These are phyloP conservation scores for Dynastes grantii DNA, from an alignment of 2,888 invertebrate genomes.

Conservation along the genomic window DNA sequence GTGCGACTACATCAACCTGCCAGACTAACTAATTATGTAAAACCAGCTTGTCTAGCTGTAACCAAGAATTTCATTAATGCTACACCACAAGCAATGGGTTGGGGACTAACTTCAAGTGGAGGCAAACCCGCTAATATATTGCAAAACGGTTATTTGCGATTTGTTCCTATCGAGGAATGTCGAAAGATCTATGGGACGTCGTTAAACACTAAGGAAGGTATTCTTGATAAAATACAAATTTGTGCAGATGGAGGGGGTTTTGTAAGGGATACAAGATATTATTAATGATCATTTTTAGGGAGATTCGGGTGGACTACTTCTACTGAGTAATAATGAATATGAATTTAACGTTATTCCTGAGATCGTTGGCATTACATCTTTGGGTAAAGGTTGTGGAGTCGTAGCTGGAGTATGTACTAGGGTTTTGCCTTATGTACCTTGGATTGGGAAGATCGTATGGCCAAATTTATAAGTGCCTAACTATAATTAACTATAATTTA, in stretches of 20 bases:
- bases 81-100: conserved; percentile 69
- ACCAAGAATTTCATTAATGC: conserved; percentile 51
- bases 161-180: conserved; percentile 62
- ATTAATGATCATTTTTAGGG: conserved; percentile 72
- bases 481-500: too few relatives aligned
- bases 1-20: conserved; percentile 68
- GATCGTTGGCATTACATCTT: conserved; percentile 70
- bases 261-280: conserved; percentile 60
- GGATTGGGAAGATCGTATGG: conserved; percentile 71
- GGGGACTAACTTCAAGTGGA: conserved; percentile 66
- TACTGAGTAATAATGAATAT: conserved; percentile 59
- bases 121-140: conserved; percentile 63
- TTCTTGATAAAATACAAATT: conserved; percentile 67
- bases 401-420: conserved; percentile 69
- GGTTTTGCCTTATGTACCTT: conserved; percentile 67
- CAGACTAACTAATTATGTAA: conserved; percentile 65
- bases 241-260: conserved; percentile 69
- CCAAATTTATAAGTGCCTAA: conserved; percentile 54
- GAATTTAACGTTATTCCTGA: conserved; percentile 66
- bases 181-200: conserved; percentile 60
- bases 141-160: conserved; percentile 69
- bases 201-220: conserved; percentile 65
- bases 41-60: conserved; percentile 70
- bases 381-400: conserved; percentile 67
- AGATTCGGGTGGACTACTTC: conserved; percentile 77